Percentiles rank a stretch among this genome's conserved stretches.
Conservation (phyloP, 1,140 invertebrate genomes). For the Musca vetustissima region DNA sequence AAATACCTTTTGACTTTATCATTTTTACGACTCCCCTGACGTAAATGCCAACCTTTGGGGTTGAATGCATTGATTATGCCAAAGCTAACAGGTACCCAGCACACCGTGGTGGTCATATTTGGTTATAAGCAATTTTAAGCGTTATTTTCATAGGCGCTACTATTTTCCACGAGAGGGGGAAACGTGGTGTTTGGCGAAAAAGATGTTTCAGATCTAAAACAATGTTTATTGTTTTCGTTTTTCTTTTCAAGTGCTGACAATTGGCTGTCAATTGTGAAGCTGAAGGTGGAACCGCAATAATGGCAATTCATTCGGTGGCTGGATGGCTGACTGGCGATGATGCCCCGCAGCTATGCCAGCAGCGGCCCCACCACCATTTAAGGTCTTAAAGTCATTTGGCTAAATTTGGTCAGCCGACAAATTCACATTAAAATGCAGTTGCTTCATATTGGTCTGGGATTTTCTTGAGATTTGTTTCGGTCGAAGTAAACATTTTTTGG, state of each 20-base stretch:
- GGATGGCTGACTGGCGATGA: not conserved
- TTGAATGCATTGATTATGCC: not conserved
- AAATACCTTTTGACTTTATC: slow-evolving; percentile 17
- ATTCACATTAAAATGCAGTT: slow-evolving; percentile 17
- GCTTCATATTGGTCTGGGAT: slow-evolving; percentile 1
- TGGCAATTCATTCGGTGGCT: no score
- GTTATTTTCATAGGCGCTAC: no score
- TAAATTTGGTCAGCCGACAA: slow-evolving; percentile 2
- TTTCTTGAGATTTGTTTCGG: not conserved
- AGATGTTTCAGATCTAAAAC: no score
- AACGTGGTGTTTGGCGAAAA: no score
- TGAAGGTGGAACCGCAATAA: no score
- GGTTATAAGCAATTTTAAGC: no score
- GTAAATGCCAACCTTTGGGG: slow-evolving; percentile 4
- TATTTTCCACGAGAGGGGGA: no score
- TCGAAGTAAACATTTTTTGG: no score
- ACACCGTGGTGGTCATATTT: no score
- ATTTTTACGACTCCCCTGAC: not conserved
- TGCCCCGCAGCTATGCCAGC: not conserved
- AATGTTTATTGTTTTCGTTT: no score
- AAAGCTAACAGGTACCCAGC: not conserved
- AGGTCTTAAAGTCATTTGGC: slow-evolving; percentile 9
- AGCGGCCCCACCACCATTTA: slow-evolving; percentile 5
- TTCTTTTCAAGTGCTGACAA: no score
- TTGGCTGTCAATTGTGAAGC: no score